Evolutionary conservation across 2,888 invertebrate genomes (phyloP).

Genomic region (Augiades crinisus): DNA sequence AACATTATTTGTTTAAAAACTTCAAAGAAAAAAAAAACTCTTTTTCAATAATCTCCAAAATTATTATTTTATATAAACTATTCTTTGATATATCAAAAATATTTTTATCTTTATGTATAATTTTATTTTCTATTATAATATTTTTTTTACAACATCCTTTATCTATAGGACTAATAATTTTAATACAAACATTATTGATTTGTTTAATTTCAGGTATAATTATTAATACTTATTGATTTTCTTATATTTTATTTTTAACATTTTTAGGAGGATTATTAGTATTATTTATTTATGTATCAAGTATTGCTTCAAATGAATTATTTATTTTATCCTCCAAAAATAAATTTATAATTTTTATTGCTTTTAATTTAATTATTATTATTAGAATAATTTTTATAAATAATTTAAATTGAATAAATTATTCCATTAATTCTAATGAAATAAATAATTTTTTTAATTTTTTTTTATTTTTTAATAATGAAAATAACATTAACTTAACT

Average conservation of each 20-base stretch:
- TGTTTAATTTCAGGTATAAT: slow-evolving; percentile 70
- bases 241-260: slow-evolving; percentile 82
- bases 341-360: slow-evolving; percentile 45
- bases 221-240: slow-evolving; percentile 80
- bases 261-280: slow-evolving; percentile 84
- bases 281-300: slow-evolving; percentile 84
- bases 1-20: slow-evolving; percentile 79
- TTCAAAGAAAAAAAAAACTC: slow-evolving; percentile 79
- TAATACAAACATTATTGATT: slow-evolving; percentile 75
- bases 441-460: slow-evolving; percentile 45
- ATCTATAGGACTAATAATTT: slow-evolving; percentile 76
- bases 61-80: slow-evolving; percentile 86
- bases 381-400: slow-evolving; percentile 41
- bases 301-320: slow-evolving; percentile 83
- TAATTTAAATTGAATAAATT: slow-evolving; percentile 56
- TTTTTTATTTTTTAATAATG: slow-evolving; percentile 60
- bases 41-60: slow-evolving; percentile 86
- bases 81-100: slow-evolving; percentile 73
- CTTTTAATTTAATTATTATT: slow-evolving; percentile 40
- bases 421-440: slow-evolving; percentile 43
- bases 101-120: slow-evolving; percentile 57
- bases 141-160: slow-evolving; percentile 69
- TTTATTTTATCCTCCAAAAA: slow-evolving; percentile 54
- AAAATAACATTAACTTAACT: slow-evolving; percentile 69
- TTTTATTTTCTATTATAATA: slow-evolving; percentile 51